These are phyloP conservation scores for Aldrovandia affinis DNA, from an alignment of 2,797 vertebrate species.

Conservation along the genomic window DNA sequence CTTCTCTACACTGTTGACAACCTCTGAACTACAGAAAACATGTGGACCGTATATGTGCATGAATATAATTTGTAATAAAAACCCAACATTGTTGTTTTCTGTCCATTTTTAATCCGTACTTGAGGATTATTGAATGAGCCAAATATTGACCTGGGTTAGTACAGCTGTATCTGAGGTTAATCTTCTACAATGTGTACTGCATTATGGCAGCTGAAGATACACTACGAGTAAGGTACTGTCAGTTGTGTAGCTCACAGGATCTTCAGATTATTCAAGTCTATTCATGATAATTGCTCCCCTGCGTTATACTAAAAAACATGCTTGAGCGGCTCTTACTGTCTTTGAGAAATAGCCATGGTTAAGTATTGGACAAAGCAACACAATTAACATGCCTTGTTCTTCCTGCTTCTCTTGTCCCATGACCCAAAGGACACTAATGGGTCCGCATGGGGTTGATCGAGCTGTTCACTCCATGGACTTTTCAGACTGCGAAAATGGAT, in stretches of 20 bases:
- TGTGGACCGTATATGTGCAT: neutral
- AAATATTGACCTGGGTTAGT: neutral
- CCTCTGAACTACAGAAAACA: neutral
- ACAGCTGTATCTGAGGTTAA: neutral
- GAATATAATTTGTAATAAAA: neutral
- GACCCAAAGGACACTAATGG: constrained; percentile 85
- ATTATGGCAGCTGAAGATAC: constrained; percentile 4
- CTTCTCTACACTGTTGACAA: neutral
- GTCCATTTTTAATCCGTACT: neutral
- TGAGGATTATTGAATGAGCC: neutral
- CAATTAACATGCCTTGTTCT: neutral
- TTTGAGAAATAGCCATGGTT: neutral
- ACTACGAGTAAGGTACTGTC: neutral
- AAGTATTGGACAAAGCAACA: neutral
- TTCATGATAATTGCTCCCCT: neutral
- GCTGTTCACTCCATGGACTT: constrained; percentile 85
- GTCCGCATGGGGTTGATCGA: constrained; percentile 85
- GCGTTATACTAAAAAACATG: neutral
- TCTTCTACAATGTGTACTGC: neutral
- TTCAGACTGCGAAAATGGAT: constrained; percentile 83
- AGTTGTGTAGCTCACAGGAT: neutral
- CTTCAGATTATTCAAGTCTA: neutral
- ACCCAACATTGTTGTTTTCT: neutral
- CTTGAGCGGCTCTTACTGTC: neutral
- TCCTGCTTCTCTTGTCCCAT: constrained; percentile 28